These are phyloP conservation scores for Sphaerophoria taeniata DNA, from an alignment of 2,888 invertebrate species.

Conservation along the genomic window DNA sequence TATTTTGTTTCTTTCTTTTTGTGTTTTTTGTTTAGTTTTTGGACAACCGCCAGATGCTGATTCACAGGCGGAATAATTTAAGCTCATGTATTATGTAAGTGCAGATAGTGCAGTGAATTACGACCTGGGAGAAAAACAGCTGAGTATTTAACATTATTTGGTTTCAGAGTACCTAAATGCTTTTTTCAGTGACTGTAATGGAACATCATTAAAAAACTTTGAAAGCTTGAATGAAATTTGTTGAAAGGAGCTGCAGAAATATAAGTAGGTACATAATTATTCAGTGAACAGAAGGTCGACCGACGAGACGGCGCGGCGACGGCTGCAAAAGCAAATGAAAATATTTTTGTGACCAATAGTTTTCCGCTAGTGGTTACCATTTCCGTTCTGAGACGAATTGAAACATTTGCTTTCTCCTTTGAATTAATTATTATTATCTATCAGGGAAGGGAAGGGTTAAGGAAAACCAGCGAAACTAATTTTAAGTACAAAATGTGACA, in stretches of 20 bases:
- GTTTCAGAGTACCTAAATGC: not conserved
- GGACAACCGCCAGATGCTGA: constrained; percentile 31
- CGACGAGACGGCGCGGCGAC: too few species aligned
- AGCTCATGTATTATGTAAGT: constrained; percentile 14
- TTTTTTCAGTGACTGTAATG: not conserved
- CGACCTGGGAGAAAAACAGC: not conserved
- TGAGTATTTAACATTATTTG: constrained; percentile 14
- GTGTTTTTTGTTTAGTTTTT: not conserved
- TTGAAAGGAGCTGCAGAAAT: not conserved
- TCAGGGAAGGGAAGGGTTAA: too few species aligned
- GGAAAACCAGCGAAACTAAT: too few species aligned
- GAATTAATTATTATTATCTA: too few species aligned
- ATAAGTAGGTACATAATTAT: too few species aligned
- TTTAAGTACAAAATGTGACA: too few species aligned
- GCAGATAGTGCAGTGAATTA: constrained; percentile 37
- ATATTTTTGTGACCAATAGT: too few species aligned
- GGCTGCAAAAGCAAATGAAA: too few species aligned
- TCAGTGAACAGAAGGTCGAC: not conserved
- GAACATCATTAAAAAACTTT: not conserved
- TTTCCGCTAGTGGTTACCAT: too few species aligned
- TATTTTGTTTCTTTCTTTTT: not conserved
- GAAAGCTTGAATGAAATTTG: constrained; percentile 1
- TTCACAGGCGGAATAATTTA: constrained; percentile 33
- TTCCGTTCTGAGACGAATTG: too few species aligned
- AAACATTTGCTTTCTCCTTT: too few species aligned